Conservation (phyloP, 2,113 vertebrate species). For the Clinocottus analis region DNA sequence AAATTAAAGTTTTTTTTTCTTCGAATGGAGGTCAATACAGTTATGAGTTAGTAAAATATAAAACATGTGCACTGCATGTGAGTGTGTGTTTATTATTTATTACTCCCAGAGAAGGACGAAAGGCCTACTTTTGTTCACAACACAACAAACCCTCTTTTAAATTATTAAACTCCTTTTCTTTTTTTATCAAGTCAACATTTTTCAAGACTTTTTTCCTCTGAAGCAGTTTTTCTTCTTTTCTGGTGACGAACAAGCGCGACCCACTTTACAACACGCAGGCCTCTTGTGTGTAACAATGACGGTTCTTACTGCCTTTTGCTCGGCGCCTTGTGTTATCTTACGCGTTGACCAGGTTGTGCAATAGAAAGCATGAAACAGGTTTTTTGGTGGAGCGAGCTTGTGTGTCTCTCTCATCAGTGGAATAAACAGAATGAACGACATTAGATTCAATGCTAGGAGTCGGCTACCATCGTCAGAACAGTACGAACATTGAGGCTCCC, state of each 20-base stretch:
- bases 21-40: constrained; percentile 29
- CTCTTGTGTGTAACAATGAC: too few relatives aligned
- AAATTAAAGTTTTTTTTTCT: not conserved
- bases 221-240: not conserved
- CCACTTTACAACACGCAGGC: too few relatives aligned
- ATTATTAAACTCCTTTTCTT: too few relatives aligned
- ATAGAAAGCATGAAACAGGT: too few relatives aligned
- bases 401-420: not conserved
- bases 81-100: not conserved
- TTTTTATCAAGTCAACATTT: constrained; percentile 7
- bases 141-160: not conserved
- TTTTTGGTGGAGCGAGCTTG: too few relatives aligned
- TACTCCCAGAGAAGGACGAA: not conserved
- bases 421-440: not conserved
- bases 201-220: not conserved
- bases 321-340: too few relatives aligned
- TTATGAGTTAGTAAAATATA: constrained; percentile 17
- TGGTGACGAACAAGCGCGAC: too few relatives aligned
- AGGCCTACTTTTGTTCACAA: not conserved
- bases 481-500: too few relatives aligned
- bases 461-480: not conserved
- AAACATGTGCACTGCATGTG: constrained; percentile 1
- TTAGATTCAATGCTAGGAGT: not conserved
- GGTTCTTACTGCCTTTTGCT: too few relatives aligned
- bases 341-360: too few relatives aligned